Evolutionary conservation across 2,888 invertebrate species (phyloP).

Genomic region (Odontocolon sp.): DNA sequence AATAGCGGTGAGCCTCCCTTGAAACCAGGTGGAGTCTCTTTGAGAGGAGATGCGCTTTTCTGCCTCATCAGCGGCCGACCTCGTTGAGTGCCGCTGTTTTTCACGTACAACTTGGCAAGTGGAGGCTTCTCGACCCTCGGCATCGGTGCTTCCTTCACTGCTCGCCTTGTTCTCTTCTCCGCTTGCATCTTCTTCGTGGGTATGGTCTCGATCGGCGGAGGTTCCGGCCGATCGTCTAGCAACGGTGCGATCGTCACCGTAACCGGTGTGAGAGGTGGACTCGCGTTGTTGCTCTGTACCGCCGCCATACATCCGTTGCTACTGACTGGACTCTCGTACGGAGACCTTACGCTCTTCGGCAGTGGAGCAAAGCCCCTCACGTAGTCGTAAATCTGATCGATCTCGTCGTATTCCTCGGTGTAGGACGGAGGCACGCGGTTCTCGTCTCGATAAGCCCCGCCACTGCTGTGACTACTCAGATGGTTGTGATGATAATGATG

Average conservation of each 20-base stretch:
- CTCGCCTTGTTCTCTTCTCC: slow-evolving; percentile 89
- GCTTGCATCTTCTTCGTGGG: slow-evolving; percentile 91
- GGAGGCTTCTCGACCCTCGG: slow-evolving; percentile 84
- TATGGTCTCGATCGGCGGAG: slow-evolving; percentile 95
- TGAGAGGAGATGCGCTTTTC: slow-evolving; percentile 88
- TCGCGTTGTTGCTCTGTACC: slow-evolving; percentile 58
- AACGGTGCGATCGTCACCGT: slow-evolving; percentile 83
- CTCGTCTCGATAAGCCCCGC: slow-evolving; percentile 82
- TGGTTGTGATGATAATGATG: slow-evolving; percentile 82
- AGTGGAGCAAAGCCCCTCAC: slow-evolving; percentile 95
- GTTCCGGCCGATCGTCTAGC: slow-evolving; percentile 89
- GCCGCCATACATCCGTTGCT: slow-evolving; percentile 56
- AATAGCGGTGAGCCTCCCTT: slow-evolving; percentile 90
- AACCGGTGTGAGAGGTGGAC: slow-evolving; percentile 81
- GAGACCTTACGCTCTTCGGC: slow-evolving; percentile 89
- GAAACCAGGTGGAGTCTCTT: slow-evolving; percentile 86
- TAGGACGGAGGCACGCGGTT: slow-evolving; percentile 83
- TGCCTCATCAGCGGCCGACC: slow-evolving; percentile 86
- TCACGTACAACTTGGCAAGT: slow-evolving; percentile 88
- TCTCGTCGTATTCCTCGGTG: slow-evolving; percentile 95
- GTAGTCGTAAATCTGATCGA: slow-evolving; percentile 98
- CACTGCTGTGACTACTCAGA: slow-evolving; percentile 79
- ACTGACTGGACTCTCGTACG: slow-evolving; percentile 81
- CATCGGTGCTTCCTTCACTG: slow-evolving; percentile 84
- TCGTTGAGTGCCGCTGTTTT: slow-evolving; percentile 87